These are phyloP conservation scores for Stomatorhinus walkeri DNA, from an alignment of 2,797 vertebrate species.

Conservation along the genomic window DNA sequence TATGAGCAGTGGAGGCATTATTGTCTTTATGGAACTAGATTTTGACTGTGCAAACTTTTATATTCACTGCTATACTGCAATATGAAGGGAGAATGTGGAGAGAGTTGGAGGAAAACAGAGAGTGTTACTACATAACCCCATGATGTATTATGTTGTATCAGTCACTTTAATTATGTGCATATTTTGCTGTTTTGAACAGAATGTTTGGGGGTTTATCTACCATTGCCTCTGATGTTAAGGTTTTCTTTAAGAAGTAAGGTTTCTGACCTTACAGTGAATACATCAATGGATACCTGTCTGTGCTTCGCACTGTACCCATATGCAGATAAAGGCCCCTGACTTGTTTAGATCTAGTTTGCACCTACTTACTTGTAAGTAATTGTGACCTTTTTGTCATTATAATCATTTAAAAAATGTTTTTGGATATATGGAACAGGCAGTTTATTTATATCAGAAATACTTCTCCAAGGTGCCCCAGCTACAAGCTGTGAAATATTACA, in stretches of 20 bases:
- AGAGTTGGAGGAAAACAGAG: neutral
- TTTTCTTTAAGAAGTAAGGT: neutral
- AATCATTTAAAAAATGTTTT: neutral
- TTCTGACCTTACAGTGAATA: neutral
- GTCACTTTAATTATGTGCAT: neutral
- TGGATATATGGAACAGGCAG: neutral
- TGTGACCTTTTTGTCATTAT: neutral
- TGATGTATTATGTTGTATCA: neutral
- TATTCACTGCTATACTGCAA: neutral
- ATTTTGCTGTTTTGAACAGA: neutral
- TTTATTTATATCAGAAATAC: slow-evolving; percentile 6
- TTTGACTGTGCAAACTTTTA: neutral
- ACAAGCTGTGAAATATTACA: neutral
- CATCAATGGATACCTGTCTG: neutral
- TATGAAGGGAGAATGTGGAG: neutral
- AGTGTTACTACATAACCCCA: neutral
- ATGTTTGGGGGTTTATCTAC: neutral
- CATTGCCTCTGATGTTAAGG: neutral
- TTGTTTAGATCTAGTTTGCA: neutral
- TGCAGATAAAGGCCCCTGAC: neutral
- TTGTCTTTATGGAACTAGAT: neutral
- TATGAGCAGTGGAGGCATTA: neutral
- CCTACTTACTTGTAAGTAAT: neutral
- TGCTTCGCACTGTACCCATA: neutral
- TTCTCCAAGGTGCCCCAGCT: neutral